Conservation (phyloP, 1,140 invertebrate species). For the Mactra quadrangularis region DNA sequence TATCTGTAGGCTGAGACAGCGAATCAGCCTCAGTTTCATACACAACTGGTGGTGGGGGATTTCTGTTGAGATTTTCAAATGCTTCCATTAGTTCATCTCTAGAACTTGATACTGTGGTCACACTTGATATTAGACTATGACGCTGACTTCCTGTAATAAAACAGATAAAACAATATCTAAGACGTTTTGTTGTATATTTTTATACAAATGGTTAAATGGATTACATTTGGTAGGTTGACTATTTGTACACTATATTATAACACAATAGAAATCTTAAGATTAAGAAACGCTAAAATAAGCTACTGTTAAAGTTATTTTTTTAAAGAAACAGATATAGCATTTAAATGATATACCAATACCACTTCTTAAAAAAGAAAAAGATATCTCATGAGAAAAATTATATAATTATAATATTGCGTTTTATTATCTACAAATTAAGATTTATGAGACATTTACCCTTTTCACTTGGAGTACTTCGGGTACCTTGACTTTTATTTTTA, state of each 20-base stretch:
- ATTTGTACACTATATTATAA: no score
- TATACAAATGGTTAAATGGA: background rate
- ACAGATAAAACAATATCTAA: background rate
- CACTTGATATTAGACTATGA: constrained; percentile 80
- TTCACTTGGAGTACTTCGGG: constrained; percentile 73
- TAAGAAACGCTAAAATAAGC: no score
- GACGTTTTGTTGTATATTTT: background rate
- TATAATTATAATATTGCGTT: no score
- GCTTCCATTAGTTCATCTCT: constrained; percentile 83
- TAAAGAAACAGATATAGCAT: no score
- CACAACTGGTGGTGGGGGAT: constrained; percentile 74
- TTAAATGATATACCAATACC: no score
- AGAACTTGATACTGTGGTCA: constrained; percentile 83
- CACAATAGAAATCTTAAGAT: no score
- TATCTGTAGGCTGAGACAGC: constrained; percentile 79
- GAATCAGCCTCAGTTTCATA: constrained; percentile 78
- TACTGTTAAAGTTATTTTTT: no score
- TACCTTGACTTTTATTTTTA: constrained; percentile 65
- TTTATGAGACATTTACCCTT: constrained; percentile 68
- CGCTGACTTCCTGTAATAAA: constrained; percentile 74
- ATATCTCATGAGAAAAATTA: no score
- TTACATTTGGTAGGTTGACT: no score
- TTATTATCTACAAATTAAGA: no score
- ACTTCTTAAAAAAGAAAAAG: no score
- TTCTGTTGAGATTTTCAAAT: constrained; percentile 82